phyloP scores from a whole-genome alignment of 2,888 invertebrate genomes.

The Brenthis daphne region DNA sequence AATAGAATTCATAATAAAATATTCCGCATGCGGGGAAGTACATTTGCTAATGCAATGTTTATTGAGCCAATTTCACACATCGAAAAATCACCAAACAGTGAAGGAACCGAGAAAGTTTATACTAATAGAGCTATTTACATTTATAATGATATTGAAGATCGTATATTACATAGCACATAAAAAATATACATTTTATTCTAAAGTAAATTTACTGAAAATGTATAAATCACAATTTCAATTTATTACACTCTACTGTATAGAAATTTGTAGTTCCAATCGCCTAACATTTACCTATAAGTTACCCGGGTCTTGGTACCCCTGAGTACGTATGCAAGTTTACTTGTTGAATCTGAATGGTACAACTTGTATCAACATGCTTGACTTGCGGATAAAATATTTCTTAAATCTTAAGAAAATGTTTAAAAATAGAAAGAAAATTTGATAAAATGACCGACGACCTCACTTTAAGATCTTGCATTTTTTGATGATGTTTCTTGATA shows the following conservation, averaged over 20 bases:
- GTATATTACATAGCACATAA: slow-evolving; percentile 3
- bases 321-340: slow-evolving; percentile 14
- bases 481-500: too few relatives aligned
- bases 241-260: slow-evolving; percentile 5
- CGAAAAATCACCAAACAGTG: neutral
- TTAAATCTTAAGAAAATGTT: too few relatives aligned
- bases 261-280: slow-evolving; percentile 18
- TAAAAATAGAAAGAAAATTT: too few relatives aligned
- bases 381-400: neutral
- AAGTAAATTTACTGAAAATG: slow-evolving; percentile 7
- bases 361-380: slow-evolving; percentile 9
- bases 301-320: slow-evolving; percentile 9
- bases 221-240: slow-evolving; percentile 21
- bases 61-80: slow-evolving; percentile 7
- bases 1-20: slow-evolving; percentile 6
- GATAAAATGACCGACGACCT: too few relatives aligned
- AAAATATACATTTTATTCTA: slow-evolving; percentile 7
- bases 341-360: slow-evolving; percentile 11
- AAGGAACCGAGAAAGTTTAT: neutral
- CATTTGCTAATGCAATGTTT: neutral
- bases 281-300: slow-evolving; percentile 13
- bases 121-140: neutral
- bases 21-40: neutral
- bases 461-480: too few relatives aligned
- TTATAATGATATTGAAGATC: slow-evolving; percentile 4